phyloP scores from a whole-genome alignment of 2,113 vertebrate species.

The Bucco capensis region DNA sequence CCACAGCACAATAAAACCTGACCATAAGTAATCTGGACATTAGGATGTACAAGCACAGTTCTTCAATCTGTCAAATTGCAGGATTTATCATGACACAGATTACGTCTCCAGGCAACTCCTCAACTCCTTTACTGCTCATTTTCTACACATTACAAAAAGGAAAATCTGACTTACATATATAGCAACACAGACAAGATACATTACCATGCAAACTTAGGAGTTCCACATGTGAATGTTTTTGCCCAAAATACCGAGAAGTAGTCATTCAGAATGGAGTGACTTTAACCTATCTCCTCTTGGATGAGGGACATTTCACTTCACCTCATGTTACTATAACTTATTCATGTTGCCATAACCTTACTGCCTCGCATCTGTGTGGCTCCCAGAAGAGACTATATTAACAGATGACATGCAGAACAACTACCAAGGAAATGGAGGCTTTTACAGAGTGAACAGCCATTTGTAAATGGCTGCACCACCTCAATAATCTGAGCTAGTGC shows the following conservation, averaged over 20 bases:
- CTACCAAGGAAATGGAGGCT: not conserved
- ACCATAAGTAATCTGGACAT: not conserved
- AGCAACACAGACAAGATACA: not conserved
- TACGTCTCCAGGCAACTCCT: not conserved
- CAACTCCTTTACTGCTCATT: not conserved
- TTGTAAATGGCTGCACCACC: not conserved
- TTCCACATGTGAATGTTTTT: not conserved
- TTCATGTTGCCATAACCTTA: not conserved
- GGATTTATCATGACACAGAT: not conserved
- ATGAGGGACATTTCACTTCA: not conserved
- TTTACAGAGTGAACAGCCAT: not conserved
- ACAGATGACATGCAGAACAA: not conserved
- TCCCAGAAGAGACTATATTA: not conserved
- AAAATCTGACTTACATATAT: not conserved
- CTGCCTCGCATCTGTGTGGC: not conserved
- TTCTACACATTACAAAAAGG: not conserved
- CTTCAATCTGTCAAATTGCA: not conserved
- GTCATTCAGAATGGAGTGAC: not conserved
- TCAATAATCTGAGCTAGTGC: not conserved
- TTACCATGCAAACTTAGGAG: not conserved
- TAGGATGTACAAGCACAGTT: not conserved
- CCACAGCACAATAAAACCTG: not conserved
- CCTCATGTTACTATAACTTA: not conserved
- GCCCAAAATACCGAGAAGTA: not conserved
- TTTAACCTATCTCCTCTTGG: not conserved